Base-by-base conservation (phyloP, 2,888 invertebrate species). In the Melanchra persicariae region DNA sequence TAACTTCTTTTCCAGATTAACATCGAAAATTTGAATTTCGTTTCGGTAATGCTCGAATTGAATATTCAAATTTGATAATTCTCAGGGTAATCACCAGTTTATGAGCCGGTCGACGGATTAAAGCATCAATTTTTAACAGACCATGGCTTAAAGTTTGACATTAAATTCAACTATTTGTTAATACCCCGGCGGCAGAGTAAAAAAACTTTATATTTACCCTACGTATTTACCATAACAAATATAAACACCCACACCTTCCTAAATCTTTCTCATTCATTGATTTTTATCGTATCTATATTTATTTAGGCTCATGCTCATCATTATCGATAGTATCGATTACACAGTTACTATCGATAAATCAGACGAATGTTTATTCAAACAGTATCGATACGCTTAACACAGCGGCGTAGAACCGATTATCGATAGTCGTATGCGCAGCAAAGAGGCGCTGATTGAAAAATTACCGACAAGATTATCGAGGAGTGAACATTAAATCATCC, bases 241-340 rank as follows among this genome's bases (percentile, higher is more conserved):
- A 78, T 9, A 68, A 17, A 73, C 83, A 76, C 86, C 85, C 84
- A 88, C 85, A 75, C 82, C 73, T 82, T 73, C 60, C 59, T 72
- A 74, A 84, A 85, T 80, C 70, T 82, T 78, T 82, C 60, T 65
- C 45, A 82, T 83, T 86, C 83, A 86, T 68, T 77, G 81, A 79
- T 86, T 84, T 81, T 80, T 85, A 83, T 89, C 82, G 40, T 61
- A 37, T 74, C 66, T 83, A 77, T 91, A 88, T 92, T 90, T 90
- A 89, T 91, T 90, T 90, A 89, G 87, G 88, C 79, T 85, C 89
- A 87, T 87, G 87, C 86, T 85, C 85, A 87, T 88, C 86, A 89
- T 89, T 88, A 91, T 89, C 89, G 86, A 91, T 89, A 65, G 64
- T 76, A 85, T 85, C 88, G 89, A 90, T 91, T 92, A 91, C 91